Conservation (phyloP, 2,797 vertebrate species). For the Avahi laniger region DNA sequence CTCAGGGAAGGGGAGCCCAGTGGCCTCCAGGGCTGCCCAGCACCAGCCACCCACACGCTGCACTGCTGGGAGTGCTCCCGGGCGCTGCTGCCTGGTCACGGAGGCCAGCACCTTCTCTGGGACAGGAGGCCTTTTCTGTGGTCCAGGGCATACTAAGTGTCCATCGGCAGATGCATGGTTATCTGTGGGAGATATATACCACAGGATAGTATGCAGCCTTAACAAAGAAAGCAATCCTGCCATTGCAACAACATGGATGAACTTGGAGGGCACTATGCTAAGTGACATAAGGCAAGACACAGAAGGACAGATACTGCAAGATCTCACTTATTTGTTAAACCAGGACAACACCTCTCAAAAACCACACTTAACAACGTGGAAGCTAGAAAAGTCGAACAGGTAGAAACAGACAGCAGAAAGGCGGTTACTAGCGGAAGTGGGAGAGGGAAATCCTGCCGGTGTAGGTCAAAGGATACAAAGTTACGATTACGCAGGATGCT, state of each 20-base stretch:
- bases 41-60: too few species aligned
- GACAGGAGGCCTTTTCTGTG: neutral
- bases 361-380: neutral
- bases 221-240: neutral
- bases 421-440: neutral
- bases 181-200: neutral
- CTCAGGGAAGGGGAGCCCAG: neutral
- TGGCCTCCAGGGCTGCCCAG: neutral
- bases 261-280: neutral
- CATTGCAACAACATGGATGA: neutral
- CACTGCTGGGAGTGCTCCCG: neutral
- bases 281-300: neutral
- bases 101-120: neutral
- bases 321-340: neutral
- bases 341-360: too few species aligned
- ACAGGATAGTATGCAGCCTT: neutral
- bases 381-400: neutral
- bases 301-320: neutral
- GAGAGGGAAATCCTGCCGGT: neutral
- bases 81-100: fast-evolving
- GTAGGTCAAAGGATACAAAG: neutral
- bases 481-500: too few species aligned
- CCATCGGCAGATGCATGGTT: neutral
- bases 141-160: neutral
- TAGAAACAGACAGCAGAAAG: neutral